These are phyloP conservation scores for Leucoma salicis DNA, from an alignment of 2,888 invertebrate species.

Conservation along the genomic window DNA sequence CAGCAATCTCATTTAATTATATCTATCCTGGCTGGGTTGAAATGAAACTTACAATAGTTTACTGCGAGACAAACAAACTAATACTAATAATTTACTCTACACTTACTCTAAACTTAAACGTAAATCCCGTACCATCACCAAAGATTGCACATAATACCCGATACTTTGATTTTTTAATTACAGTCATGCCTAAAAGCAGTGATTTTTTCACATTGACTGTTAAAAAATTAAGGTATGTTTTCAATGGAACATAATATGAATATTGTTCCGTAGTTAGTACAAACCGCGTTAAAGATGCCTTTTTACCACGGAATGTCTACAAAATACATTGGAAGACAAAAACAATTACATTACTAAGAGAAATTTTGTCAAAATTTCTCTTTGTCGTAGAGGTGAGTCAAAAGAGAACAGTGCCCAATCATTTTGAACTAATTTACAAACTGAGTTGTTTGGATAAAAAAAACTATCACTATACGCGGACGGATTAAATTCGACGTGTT, in stretches of 20 bases:
- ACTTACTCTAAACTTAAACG: slow-evolving; percentile 59
- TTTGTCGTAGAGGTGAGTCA: no score
- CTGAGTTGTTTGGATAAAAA: slow-evolving; percentile 26
- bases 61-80: slow-evolving; percentile 51
- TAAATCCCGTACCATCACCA: slow-evolving; percentile 85
- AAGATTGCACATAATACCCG: slow-evolving; percentile 93
- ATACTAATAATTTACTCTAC: slow-evolving; percentile 50
- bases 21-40: slow-evolving; percentile 63
- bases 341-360: slow-evolving; percentile 45
- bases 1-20: slow-evolving; percentile 38
- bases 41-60: slow-evolving; percentile 66
- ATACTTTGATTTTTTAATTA: slow-evolving; percentile 84
- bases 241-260: slow-evolving; percentile 55
- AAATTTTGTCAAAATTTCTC: slow-evolving; percentile 39
- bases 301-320: slow-evolving; percentile 50
- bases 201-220: slow-evolving; percentile 65
- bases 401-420: slow-evolving; percentile 36
- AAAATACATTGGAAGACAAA: slow-evolving; percentile 70
- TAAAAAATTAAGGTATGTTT: slow-evolving; percentile 77
- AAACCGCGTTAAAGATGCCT: slow-evolving; percentile 39
- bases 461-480: slow-evolving; percentile 45
- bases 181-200: slow-evolving; percentile 69
- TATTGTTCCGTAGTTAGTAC: slow-evolving; percentile 51
- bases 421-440: slow-evolving; percentile 33
- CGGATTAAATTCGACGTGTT: slow-evolving; percentile 70